Conservation (phyloP, 2,888 invertebrate species). For the Carpatolechia fugitivella region DNA sequence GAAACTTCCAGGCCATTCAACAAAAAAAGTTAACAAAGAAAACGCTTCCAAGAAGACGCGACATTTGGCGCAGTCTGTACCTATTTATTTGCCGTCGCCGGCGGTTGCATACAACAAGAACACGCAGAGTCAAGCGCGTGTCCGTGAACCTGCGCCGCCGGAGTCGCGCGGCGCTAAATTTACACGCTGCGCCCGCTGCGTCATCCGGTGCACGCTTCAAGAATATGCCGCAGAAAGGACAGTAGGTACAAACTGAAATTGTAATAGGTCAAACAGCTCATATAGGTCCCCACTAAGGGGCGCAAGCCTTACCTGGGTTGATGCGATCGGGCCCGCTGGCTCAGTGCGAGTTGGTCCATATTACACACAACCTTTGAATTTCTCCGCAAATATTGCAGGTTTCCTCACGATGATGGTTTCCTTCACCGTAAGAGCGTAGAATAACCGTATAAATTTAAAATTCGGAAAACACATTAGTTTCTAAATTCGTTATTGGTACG, state of each 20-base stretch:
- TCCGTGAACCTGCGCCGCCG: slow-evolving; percentile 63
- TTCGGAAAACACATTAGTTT: too few species aligned
- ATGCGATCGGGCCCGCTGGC: too few species aligned
- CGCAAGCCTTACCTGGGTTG: too few species aligned
- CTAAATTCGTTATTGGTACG: too few species aligned
- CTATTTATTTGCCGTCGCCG: not conserved
- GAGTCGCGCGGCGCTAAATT: slow-evolving; percentile 57
- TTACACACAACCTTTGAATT: too few species aligned
- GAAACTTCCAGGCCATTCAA: not conserved
- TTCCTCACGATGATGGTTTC: too few species aligned
- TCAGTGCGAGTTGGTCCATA: too few species aligned
- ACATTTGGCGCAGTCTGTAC: not conserved
- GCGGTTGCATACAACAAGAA: not conserved
- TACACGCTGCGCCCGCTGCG: slow-evolving; percentile 58
- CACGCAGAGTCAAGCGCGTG: slow-evolving; percentile 31
- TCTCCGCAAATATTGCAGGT: too few species aligned
- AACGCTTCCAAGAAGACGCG: not conserved
- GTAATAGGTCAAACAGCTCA: too few species aligned
- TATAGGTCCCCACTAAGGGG: too few species aligned
- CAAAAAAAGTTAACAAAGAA: not conserved
- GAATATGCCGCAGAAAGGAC: slow-evolving; percentile 26
- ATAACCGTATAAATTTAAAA: too few species aligned
- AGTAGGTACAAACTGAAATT: slow-evolving; percentile 6
- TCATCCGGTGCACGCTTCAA: slow-evolving; percentile 57
- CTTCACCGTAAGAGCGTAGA: too few species aligned